Evolutionary conservation across 2,797 vertebrate species (phyloP), one percentile per base, ranked within the genome.

Genomic region (Macroramphosus scolopax): DNA sequence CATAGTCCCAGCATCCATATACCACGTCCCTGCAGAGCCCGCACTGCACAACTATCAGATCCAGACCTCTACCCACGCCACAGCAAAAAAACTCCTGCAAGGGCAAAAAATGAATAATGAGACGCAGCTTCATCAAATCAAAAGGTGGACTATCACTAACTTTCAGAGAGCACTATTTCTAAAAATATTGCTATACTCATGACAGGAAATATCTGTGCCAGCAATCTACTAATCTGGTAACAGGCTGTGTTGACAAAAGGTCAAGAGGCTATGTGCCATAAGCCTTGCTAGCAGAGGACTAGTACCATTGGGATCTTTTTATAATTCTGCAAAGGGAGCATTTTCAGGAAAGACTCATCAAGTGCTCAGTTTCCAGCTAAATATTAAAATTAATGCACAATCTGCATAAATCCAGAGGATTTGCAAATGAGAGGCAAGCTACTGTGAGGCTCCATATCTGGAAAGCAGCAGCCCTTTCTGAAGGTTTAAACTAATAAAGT

Each of bases 1-100:
- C 96, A 97, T 96, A 87, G 89, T 95, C 89, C 88, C 80, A 81
- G 87, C 80, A 79, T 87, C 88, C 77, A 88, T 84, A 77, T 78
- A 74, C 1, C 52, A 83, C 68, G 79, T 84, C 75, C 71, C 83
- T 60, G 80, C 72, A 34, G 83, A 85, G 87, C 64, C 77, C 79
- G 57, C 82, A 75, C 62, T 60, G 87, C 82, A 83, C 77, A 69
- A 85, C 82, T 78, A 83, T 73, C 51, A 74, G 82, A 82, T 87
- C 84, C 85, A 84, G 81, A 82, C 60, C 77, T 75, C 80, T 80
- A 73, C 71, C 83, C 82, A 85, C 41, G 78, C 76, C 77, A 72
- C 85, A 52, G 83, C 72, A 53, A 72, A 83, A 78, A 63, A 80
- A 78, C 75, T 87, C 88, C 90, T 91, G 81, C 52, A 85, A 64